Conservation (phyloP, 2,113 vertebrate species). For the Colossoma macropomum region DNA sequence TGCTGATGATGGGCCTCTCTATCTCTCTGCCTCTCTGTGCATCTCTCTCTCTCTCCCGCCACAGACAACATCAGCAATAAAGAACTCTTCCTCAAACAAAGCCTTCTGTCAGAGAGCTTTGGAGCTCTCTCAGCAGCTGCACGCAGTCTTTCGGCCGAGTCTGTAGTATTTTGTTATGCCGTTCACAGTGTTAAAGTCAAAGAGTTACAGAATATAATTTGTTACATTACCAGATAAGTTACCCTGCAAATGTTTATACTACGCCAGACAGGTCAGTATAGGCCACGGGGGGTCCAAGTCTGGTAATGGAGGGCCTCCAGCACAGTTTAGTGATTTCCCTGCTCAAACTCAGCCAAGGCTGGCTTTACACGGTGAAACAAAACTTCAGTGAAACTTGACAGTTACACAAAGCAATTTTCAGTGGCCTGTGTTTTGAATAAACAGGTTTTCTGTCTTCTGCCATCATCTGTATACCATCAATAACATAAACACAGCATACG, state of each 20-base stretch:
- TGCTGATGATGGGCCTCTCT: slow-evolving; percentile 27
- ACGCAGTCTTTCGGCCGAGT: not conserved
- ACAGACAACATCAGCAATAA: slow-evolving; percentile 26
- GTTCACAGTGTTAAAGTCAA: not conserved
- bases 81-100: slow-evolving; percentile 19
- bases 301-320: not conserved
- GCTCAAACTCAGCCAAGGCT: too few species aligned
- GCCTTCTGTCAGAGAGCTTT: slow-evolving; percentile 1
- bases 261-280: too few species aligned
- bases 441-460: too few species aligned
- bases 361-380: too few species aligned
- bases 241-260: not conserved
- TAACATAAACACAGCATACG: too few species aligned
- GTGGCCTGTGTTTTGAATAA: too few species aligned
- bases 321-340: not conserved
- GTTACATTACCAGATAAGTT: slow-evolving; percentile 7
- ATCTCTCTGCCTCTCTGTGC: slow-evolving; percentile 20
- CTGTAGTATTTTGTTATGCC: not conserved
- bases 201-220: slow-evolving; percentile 18
- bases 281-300: too few species aligned
- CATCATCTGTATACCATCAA: too few species aligned
- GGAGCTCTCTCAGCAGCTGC: not conserved
- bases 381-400: too few species aligned
- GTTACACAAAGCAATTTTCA: too few species aligned
- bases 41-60: not conserved